A percentile compares a stretch with the other conserved stretches of the same genome.
phyloP scores from a whole-genome alignment of 2,797 vertebrate species.

The Melanotaenia pygmaea region DNA sequence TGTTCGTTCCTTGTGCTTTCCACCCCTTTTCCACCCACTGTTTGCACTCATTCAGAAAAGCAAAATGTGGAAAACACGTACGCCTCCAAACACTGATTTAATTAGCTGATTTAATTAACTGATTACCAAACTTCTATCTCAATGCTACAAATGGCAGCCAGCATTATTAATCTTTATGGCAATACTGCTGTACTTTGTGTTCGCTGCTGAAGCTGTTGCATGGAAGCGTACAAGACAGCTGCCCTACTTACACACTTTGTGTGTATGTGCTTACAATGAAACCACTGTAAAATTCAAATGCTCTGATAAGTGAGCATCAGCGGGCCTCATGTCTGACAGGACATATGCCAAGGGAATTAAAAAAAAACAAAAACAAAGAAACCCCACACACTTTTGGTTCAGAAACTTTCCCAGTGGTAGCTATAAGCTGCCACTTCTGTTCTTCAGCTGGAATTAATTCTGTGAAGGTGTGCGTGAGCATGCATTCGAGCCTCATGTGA shows the following conservation, averaged over 20 bases:
- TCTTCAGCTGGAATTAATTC: constrained; percentile 42
- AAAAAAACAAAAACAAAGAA: constrained; percentile 9
- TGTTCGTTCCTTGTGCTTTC: neutral
- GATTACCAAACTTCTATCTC: constrained; percentile 78
- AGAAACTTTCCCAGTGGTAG: constrained; percentile 48
- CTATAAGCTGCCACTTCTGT: constrained; percentile 50
- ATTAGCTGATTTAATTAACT: constrained; percentile 83
- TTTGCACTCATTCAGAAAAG: constrained; percentile 73
- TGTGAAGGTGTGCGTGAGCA: constrained; percentile 21
- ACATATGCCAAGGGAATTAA: constrained; percentile 11
- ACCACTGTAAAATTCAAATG: constrained; percentile 40
- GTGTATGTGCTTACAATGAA: constrained; percentile 35
- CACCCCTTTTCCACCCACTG: constrained; percentile 27
- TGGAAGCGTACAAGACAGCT: constrained; percentile 52
- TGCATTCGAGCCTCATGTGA: constrained; percentile 9
- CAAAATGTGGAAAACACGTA: constrained; percentile 73
- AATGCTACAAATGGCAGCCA: constrained; percentile 71
- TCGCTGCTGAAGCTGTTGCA: constrained; percentile 45
- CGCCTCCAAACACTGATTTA: constrained; percentile 78
- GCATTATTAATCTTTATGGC: constrained; percentile 71
- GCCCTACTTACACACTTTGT: constrained; percentile 65
- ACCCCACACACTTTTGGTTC: constrained; percentile 40
- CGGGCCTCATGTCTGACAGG: constrained; percentile 7
- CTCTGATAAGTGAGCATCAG: constrained; percentile 37
- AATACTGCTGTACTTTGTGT: constrained; percentile 59